These are phyloP conservation scores for Heteromormyrus szaboi DNA, from an alignment of 2,797 vertebrate species.

Conservation along the genomic window DNA sequence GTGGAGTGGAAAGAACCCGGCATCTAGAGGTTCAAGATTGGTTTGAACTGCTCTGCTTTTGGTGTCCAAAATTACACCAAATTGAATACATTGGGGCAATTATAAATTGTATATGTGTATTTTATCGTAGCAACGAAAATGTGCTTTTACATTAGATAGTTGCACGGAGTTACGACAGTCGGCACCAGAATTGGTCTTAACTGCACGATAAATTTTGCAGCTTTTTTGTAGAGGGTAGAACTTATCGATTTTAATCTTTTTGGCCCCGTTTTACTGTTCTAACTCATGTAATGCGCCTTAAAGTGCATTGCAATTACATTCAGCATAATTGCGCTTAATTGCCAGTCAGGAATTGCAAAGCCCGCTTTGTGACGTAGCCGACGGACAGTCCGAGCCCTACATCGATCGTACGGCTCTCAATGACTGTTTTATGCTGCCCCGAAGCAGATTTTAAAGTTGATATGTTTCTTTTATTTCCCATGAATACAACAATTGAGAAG, in stretches of 20 bases:
- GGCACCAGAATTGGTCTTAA: background rate
- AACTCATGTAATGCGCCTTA: conserved; percentile 12
- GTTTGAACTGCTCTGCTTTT: background rate
- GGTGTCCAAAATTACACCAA: background rate
- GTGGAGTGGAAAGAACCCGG: background rate
- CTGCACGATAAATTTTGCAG: background rate
- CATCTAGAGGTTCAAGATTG: background rate
- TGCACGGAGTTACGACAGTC: background rate
- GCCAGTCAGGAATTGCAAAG: conserved; percentile 27
- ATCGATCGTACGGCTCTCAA: conserved; percentile 6
- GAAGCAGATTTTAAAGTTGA: conserved; percentile 16
- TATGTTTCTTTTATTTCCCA: conserved; percentile 19
- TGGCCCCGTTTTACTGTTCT: background rate
- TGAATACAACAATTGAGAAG: conserved; percentile 22
- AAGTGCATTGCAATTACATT: conserved; percentile 21
- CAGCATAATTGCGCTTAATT: conserved; percentile 33
- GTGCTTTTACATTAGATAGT: background rate
- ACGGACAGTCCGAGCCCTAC: background rate
- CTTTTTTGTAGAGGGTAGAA: background rate
- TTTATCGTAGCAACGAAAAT: background rate
- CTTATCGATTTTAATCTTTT: conserved; percentile 14
- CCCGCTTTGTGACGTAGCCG: conserved; percentile 21
- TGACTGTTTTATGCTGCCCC: conserved; percentile 20
- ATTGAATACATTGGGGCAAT: background rate
- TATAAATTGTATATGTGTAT: background rate